Conservation (phyloP, 2,888 invertebrate species). For the Apocheima hispidaria region DNA sequence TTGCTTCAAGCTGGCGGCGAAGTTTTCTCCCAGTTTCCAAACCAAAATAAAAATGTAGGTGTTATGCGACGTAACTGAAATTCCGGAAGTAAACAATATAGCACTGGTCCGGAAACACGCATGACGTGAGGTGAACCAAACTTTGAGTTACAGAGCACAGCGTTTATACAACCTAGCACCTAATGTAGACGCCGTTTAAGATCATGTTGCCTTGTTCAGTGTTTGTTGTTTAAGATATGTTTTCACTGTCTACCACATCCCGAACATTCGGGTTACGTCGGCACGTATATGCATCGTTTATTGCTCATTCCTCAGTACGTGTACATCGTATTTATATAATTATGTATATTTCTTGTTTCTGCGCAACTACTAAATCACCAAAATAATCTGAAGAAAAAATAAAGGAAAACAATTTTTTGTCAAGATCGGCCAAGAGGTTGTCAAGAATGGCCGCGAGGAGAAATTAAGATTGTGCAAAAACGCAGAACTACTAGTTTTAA, state of each 20-base stretch:
- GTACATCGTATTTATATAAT: constrained; percentile 32
- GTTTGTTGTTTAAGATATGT: constrained; percentile 11
- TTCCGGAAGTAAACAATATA: constrained; percentile 32
- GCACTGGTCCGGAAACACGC: constrained; percentile 30
- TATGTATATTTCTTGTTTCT: constrained; percentile 19
- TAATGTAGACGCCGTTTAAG: background rate
- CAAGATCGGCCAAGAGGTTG: no score
- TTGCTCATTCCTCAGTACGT: constrained; percentile 47
- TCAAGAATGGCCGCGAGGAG: no score
- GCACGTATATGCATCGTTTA: constrained; percentile 50
- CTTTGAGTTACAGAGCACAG: constrained; percentile 10
- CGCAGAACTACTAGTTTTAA: no score
- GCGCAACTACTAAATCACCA: background rate
- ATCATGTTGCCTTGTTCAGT: constrained; percentile 2
- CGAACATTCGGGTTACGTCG: constrained; percentile 43
- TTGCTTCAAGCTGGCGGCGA: constrained; percentile 2
- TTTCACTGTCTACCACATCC: constrained; percentile 16
- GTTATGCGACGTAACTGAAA: constrained; percentile 22
- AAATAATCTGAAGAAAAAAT: background rate
- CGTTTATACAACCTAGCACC: constrained; percentile 5
- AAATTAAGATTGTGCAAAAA: no score
- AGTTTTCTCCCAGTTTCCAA: constrained; percentile 5
- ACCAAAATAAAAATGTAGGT: constrained; percentile 14
- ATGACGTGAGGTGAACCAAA: constrained; percentile 29
- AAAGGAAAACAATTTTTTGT: no score